These are phyloP conservation scores for Vultur gryphus DNA, from an alignment of 2,797 vertebrate species.

Conservation along the genomic window DNA sequence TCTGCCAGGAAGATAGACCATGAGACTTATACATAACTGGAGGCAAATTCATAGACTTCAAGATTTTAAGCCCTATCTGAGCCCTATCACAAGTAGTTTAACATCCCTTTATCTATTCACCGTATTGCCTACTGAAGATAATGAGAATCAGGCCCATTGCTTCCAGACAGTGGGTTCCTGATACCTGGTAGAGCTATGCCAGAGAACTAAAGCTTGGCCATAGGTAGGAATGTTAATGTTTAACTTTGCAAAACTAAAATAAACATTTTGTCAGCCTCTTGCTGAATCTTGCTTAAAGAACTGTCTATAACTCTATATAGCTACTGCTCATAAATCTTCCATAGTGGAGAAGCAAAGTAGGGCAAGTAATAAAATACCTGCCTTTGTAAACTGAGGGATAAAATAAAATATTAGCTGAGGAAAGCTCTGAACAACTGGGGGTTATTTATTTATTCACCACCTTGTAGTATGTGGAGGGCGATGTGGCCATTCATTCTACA, in stretches of 20 bases:
- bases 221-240: not conserved
- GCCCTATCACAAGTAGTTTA: not conserved
- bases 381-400: not conserved
- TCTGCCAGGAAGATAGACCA: not conserved
- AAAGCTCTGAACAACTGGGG: not conserved
- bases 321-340: not conserved
- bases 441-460: not conserved
- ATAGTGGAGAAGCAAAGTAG: not conserved
- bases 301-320: not conserved
- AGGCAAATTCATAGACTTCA: not conserved
- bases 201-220: not conserved
- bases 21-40: fast-evolving
- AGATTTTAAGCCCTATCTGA: not conserved
- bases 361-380: not conserved
- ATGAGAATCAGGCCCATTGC: not conserved
- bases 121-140: not conserved
- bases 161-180: not conserved
- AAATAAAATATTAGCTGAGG: not conserved
- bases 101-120: not conserved
- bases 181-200: not conserved
- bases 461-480: not conserved
- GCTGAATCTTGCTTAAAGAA: not conserved
- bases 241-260: not conserved
- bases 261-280: not conserved
- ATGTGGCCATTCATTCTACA: not conserved